Evolutionary conservation across 2,797 vertebrate species (phyloP).

Genomic region (Alca torda): DNA sequence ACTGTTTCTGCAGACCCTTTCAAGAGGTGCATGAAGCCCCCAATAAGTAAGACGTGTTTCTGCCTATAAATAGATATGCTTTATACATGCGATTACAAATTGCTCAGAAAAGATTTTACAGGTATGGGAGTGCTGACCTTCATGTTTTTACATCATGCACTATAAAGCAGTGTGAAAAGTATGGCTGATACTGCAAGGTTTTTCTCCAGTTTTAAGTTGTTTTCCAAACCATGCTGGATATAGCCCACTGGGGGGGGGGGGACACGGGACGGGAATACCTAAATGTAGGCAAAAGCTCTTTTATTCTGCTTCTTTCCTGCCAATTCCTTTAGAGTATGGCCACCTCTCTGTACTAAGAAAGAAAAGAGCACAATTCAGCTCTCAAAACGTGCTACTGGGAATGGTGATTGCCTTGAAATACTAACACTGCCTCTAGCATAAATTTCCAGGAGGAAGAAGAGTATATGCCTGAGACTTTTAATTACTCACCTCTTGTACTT

Average conservation of each 20-base stretch:
- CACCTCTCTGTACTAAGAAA: neutral
- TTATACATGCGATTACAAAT: neutral
- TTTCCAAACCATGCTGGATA: neutral
- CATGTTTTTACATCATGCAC: neutral
- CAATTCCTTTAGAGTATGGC: neutral
- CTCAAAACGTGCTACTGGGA: neutral
- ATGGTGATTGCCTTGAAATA: neutral
- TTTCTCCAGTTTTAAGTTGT: neutral
- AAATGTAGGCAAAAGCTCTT: neutral
- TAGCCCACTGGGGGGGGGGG: neutral
- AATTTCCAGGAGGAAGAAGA: neutral
- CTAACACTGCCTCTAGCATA: neutral
- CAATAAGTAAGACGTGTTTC: neutral
- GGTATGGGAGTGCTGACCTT: neutral
- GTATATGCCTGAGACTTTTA: neutral
- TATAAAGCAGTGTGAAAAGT: neutral
- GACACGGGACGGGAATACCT: neutral
- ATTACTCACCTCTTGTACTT: neutral
- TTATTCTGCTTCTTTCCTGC: neutral
- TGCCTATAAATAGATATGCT: neutral
- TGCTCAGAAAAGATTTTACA: neutral
- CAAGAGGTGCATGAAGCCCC: neutral
- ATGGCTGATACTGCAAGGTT: neutral
- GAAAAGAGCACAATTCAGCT: neutral
- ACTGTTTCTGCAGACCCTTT: neutral